Base-by-base conservation (phyloP, 1,140 invertebrate species). In the Lepidurus arcticus region DNA sequence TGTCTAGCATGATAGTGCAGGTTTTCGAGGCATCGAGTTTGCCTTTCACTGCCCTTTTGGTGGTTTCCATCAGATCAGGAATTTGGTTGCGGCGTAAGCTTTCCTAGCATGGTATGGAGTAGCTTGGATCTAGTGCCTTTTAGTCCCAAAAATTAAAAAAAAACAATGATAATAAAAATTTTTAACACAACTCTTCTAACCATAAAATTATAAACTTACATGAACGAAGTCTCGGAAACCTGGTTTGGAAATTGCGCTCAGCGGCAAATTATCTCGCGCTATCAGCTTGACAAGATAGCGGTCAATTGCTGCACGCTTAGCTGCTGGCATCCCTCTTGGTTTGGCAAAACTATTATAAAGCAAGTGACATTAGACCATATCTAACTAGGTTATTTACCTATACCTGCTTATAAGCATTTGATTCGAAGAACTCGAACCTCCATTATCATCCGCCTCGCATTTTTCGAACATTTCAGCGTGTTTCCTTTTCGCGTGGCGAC, bases 1-100 rank as follows among this genome's bases (percentile, higher is more conserved):
- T 76, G 75, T 76, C 75, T n/a, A 76, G 34, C n/a, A 76, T 76
- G 75, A 76, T 42, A 21, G 75, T 21, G n/a, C 21, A 76, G n/a
- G 75, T 44, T 44, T 24, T 76, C 42, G 44, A n/a, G 21, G n/a
- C 75, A n/a, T 44, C 75, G 44, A 76, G 75, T 21, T 42, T 42
- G 24, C 44, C 44, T 26, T 42, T 26, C 42, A 76, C n/a, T 44
- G 24, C 44, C 75, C 44, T 44, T 44, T 26, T 43, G 42, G 44
- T 76, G 44, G 75, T n/a, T 9, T 42, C 42, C n/a, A 26, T 44
- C 75, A 42, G 9, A 43, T 42, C n/a, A 21, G n/a, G 42, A 76
- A 76, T 44, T 21, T 3, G 24, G 75, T 26, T 76, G 10, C 21
- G n/a, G 44, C 75, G 75, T 44, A 76, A 44, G n/a, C 75, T 42